Conservation (phyloP, 2,888 invertebrate genomes). For the Endomychus coccineus region DNA sequence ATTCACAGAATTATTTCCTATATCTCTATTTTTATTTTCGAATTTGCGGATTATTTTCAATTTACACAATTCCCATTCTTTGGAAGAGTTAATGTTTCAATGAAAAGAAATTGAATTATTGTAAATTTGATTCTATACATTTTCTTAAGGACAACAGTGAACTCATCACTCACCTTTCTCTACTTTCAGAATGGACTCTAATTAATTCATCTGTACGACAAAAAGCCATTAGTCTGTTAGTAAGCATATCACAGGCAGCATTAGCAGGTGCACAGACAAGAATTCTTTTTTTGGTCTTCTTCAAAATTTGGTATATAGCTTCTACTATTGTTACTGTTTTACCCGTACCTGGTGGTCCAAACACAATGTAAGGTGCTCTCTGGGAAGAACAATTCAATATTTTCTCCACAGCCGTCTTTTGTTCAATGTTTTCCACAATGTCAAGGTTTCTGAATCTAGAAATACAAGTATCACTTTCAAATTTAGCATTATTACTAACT, state of each 20-base stretch:
- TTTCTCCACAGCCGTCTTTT: constrained; percentile 58
- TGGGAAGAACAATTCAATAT: constrained; percentile 56
- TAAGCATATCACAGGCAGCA: constrained; percentile 63
- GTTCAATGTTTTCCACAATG: constrained; percentile 52
- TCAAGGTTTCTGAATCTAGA: constrained; percentile 35
- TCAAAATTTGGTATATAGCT: constrained; percentile 49
- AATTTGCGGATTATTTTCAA: too few relatives aligned
- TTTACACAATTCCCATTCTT: too few relatives aligned
- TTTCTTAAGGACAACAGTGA: too few relatives aligned
- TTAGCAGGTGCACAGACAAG: constrained; percentile 65
- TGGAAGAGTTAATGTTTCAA: too few relatives aligned
- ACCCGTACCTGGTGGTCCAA: constrained; percentile 81
- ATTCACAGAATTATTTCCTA: too few relatives aligned
- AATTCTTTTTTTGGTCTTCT: constrained; percentile 44
- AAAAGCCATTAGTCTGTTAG: constrained; percentile 37
- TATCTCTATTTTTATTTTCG: too few relatives aligned
- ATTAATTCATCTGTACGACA: constrained; percentile 36
- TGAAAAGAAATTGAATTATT: too few relatives aligned
- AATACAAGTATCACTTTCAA: too few relatives aligned
- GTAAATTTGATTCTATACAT: too few relatives aligned
- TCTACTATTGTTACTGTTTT: constrained; percentile 70
- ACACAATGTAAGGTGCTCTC: constrained; percentile 70
- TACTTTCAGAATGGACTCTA: constrained; percentile 44
- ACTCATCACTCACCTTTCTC: constrained; percentile 36
- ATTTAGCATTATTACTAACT: too few relatives aligned